Evolutionary conservation across 2,888 invertebrate species (phyloP), one percentile per base, ranked within the genome.

Genomic region (Elmis aenea): DNA sequence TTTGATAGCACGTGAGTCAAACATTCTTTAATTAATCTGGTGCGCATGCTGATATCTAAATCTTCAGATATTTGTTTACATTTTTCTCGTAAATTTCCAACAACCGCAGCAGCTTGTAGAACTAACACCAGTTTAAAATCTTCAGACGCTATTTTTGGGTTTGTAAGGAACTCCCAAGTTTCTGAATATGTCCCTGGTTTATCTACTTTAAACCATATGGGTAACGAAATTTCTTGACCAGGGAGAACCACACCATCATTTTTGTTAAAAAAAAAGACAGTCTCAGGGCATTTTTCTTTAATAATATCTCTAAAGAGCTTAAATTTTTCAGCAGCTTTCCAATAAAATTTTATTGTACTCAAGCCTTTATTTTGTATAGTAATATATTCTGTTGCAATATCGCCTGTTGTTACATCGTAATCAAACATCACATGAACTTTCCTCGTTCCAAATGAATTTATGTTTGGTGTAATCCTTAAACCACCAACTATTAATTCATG

Each of bases 251-350:
- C 55, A 10, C 71, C 66, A 54, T 73, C 73, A 44, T 73, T 75
- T 59, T 75, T 77, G 37, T 75, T 70, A 40, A 79, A 79, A 53
- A 68, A 76, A 52, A 77, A 79, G 1, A 41, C 18, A 6, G 20
- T 23, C 5, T 18, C 13, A 5, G 14, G 3, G 8, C n/a, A 6
- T 23, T 69, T 62, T 18, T 61, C 61, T 2, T 60, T 62, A 15
- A 69, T 58, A 0, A 59, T 41, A 26, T 54, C 58, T 39, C 59
- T 66, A 8, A 70, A 43, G 8, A 31, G 20, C 27, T 30, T 25
- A 14, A 23, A 3, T 16, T 25, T 33, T 18, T 40, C 32, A 3
- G 9, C 50, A 54, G 61, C 67, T 41, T 68, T 69, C 76, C 76
- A 76, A 34, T 69, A 69, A 51, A 73, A 74, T 36, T 66, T 59